Conservation (phyloP, 1,140 invertebrate species). For the Arctopsyche grandis region DNA sequence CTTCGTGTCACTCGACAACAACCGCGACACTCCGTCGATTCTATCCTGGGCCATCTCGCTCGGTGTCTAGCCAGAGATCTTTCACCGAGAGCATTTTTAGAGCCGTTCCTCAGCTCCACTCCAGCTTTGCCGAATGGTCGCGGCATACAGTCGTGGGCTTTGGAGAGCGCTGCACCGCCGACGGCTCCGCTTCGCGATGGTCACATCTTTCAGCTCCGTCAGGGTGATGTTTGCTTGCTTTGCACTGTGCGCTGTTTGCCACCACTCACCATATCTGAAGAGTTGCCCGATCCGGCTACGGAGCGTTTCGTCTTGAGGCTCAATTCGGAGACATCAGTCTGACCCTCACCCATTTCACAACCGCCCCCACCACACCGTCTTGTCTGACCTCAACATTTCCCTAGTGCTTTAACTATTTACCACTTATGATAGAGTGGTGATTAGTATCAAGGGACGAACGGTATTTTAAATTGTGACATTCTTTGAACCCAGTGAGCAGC, state of each 20-base stretch:
- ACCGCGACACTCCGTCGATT: conserved; percentile 92
- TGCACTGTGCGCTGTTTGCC: conserved; percentile 88
- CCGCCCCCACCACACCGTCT: conserved; percentile 41
- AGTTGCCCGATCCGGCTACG: conserved; percentile 94
- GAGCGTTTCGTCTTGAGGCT: conserved; percentile 95
- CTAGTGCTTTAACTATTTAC: conserved; percentile 12
- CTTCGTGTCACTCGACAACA: conserved; percentile 94
- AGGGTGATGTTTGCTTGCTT: conserved; percentile 92
- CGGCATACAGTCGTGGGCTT: conserved; percentile 88
- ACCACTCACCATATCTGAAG: conserved; percentile 93
- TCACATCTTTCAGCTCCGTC: conserved; percentile 89
- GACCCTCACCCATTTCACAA: conserved; percentile 61
- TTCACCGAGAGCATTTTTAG: conserved; percentile 92
- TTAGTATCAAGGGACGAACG: neutral
- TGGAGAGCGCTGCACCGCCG: conserved; percentile 90
- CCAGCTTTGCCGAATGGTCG: conserved; percentile 82
- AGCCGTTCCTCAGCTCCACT: conserved; percentile 83
- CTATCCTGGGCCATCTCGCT: conserved; percentile 86
- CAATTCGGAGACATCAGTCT: conserved; percentile 97
- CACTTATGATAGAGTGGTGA: conserved; percentile 15
- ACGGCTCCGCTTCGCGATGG: conserved; percentile 85
- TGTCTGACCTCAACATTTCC: conserved; percentile 44
- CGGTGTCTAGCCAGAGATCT: conserved; percentile 92
- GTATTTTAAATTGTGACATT: neutral
- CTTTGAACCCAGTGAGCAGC: neutral